Base-by-base conservation (phyloP, 2,888 invertebrate genomes). In the Heteropelma amictum region DNA sequence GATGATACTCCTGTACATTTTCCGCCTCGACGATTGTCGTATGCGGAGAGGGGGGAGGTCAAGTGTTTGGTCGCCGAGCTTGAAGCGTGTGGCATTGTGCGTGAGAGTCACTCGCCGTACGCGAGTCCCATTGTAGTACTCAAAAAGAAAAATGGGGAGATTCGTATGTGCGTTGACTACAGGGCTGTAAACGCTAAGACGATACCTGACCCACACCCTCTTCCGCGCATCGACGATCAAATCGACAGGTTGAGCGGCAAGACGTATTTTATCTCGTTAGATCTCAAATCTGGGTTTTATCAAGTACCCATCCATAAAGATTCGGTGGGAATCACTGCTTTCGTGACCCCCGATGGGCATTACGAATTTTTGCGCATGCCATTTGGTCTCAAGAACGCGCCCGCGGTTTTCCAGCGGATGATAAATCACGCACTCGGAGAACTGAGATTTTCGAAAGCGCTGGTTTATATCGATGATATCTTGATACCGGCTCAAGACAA, bases 181-280 rank as follows among this genome's bases (percentile, higher is more conserved):
- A 63, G 86, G 1, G 51, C 38, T 6, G 49, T 88, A 0, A 89
- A 88, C 63, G 60, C 68, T 1, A 77, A 79, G 0, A 88, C 86
- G 0, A 79, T 83, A 2, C 80, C 82, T 2, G 84, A 86, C 49
- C 72, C 81, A 14, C 87, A 84, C 64, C 88, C 87, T 0, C 77
- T 88, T 70, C 86, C 89, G 1, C 78, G 82, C n/a, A 86, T 89
- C 1, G 85, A 87, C 12, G 89, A 90, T 14, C 81, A 87, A 70
- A 63, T 88, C 3, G 83, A 85, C 23, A 69, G 79, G 7, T 51
- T 89, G 8, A 64, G 80, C 1, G 84, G 83, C 0, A 80, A 82
- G 33, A 61, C 61, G 7, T 76, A 71, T 38, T 89, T 83, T 51
- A 85, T 83, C 0, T 80, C 82, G 1, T 68, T 89, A 0, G 86